phyloP scores from a whole-genome alignment of 2,113 vertebrate genomes.

The Gadus chalcogrammus region DNA sequence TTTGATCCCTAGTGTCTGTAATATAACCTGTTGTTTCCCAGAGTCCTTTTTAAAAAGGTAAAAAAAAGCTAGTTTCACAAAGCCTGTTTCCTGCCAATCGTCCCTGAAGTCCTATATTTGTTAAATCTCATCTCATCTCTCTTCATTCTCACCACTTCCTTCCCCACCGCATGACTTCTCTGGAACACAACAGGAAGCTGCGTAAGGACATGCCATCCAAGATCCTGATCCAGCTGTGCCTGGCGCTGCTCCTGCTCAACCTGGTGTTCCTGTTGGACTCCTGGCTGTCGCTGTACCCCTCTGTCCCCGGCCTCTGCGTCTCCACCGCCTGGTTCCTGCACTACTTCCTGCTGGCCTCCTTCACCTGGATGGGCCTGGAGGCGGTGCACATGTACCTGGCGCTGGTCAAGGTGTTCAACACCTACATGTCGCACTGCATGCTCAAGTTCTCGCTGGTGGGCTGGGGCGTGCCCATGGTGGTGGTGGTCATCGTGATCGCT shows the following conservation, averaged over 20 bases:
- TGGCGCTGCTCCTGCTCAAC: conserved; percentile 87
- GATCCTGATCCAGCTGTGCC: conserved; percentile 91
- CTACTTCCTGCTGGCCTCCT: conserved; percentile 91
- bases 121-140: not conserved
- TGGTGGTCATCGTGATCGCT: conserved; percentile 82
- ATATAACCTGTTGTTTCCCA: not conserved
- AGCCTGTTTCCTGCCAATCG: not conserved
- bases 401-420: conserved; percentile 96
- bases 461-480: conserved; percentile 88
- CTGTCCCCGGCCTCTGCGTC: conserved; percentile 80
- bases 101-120: no score
- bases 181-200: conserved; percentile 77
- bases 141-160: not conserved
- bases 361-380: conserved; percentile 99
- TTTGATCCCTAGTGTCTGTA: not conserved
- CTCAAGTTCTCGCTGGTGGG: conserved; percentile 87
- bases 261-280: conserved; percentile 88
- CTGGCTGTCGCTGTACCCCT: conserved; percentile 85
- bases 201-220: conserved; percentile 94
- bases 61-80: not conserved
- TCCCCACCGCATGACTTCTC: no score
- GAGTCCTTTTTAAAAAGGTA: no score
- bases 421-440: conserved; percentile 85
- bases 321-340: conserved; percentile 92
- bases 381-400: conserved; percentile 96